Base-by-base conservation (phyloP, 2,888 invertebrate genomes). In the Acrobasis consociella region DNA sequence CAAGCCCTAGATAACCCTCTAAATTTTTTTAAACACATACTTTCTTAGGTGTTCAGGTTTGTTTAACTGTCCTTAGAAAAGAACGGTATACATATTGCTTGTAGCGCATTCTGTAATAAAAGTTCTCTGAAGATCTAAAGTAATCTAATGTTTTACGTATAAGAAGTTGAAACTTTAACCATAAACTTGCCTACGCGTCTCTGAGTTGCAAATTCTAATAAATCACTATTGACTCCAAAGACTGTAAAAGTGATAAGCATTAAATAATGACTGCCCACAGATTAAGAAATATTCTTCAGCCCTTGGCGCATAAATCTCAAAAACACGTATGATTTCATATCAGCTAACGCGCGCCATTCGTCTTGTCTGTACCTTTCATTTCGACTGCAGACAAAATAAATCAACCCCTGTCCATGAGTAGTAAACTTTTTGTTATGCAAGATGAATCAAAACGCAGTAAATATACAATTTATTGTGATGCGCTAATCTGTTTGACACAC, bases 401-500 rank as follows among this genome's bases (percentile, higher is more conserved):
- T 84, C 81, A 80, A 75, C 62, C 63, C 67, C 66, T 65, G 71
- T 69, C 73, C 69, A 72, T 74, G 68, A 69, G 72, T 72, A 80
- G 78, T 62, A 75, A 76, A 76, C 76, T 82, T 83, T 85, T 85
- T 82, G 75, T 75, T 74, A 80, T 77, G 72, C 74, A 73, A 80
- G 69, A 72, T 75, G 64, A 72, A 81, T 84, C 77, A 80, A 76
- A 81, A 78, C 72, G 76, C 81, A 78, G 82, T 84, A 85, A 82
- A 83, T 80, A 76, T 77, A 80, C 79, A 86, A 87, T 87, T 85
- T 83, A 80, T 80, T 76, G 82, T 80, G 81, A 86, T 83, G 81
- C 79, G 76, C 81, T 86, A 86, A 87, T 87, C 85, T 86, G 80
- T 82, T 78, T 79, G 81, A 83, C 83, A 83, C 78, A 78, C 75